Conservation (phyloP, 1,140 invertebrate species). For the Calephelis virginiensis region DNA sequence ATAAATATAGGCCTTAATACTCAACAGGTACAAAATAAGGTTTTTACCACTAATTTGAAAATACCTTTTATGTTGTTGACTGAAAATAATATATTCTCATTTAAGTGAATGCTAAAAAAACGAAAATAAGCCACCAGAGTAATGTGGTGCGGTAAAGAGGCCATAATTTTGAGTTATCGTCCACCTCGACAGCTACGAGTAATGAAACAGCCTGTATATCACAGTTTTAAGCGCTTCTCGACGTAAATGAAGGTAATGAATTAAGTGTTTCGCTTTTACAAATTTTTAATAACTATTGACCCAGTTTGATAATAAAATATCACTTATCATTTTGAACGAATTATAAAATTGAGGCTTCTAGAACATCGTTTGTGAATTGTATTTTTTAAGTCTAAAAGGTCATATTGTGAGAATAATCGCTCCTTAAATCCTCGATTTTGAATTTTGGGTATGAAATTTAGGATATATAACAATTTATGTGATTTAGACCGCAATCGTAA, state of each 20-base stretch:
- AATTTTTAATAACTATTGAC: constrained; percentile 13
- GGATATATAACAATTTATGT: too few relatives aligned
- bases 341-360: neutral
- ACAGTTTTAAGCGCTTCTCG: constrained; percentile 31
- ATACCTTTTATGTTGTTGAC: neutral
- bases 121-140: constrained; percentile 26
- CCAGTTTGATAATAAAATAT: constrained; percentile 21
- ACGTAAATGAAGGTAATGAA: constrained; percentile 35
- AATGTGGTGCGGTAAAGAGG: constrained; percentile 33
- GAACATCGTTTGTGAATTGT: neutral
- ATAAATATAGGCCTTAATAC: too few relatives aligned
- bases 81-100: constrained; percentile 15
- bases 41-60: too few relatives aligned
- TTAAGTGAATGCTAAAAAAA: constrained; percentile 20
- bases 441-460: too few relatives aligned
- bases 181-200: constrained; percentile 31
- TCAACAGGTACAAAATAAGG: too few relatives aligned
- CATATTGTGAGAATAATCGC: too few relatives aligned
- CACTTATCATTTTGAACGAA: neutral
- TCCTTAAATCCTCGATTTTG: too few relatives aligned
- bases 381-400: neutral
- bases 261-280: constrained; percentile 22
- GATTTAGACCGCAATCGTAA: too few relatives aligned
- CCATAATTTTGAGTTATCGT: constrained; percentile 47
- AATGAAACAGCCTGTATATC: constrained; percentile 41